Evolutionary conservation across 2,113 vertebrate species (phyloP).

Genomic region (Percina caprodes): DNA sequence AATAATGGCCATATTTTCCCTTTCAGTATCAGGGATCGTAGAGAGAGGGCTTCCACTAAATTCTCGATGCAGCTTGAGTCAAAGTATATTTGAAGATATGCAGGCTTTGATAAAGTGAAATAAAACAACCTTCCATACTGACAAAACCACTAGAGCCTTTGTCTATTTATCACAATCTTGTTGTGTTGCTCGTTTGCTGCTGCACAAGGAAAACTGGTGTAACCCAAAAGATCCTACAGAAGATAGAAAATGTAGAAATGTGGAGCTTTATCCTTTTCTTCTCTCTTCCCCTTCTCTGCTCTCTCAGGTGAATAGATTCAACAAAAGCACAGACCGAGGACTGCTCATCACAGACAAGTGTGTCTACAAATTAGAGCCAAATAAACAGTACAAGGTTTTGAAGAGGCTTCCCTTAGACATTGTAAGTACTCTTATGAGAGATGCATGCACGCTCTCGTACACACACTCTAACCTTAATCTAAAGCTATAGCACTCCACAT

Average conservation of each 20-base stretch:
- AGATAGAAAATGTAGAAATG: conserved; percentile 7
- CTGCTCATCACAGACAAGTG: conserved; percentile 91
- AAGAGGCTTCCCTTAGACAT: conserved; percentile 84
- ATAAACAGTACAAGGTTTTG: conserved; percentile 88
- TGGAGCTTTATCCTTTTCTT: background rate
- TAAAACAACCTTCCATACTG: conserved; percentile 10
- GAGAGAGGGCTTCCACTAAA: conserved; percentile 21
- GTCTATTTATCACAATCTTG: background rate
- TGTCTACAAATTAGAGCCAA: conserved; percentile 92
- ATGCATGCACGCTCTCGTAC: background rate
- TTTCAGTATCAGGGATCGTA: conserved; percentile 35
- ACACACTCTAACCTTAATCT: conserved; percentile 1
- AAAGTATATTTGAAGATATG: conserved; percentile 5
- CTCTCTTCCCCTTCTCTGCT: background rate
- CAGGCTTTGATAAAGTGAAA: conserved; percentile 18
- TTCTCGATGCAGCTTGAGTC: conserved; percentile 9
- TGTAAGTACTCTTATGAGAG: conserved; percentile 77
- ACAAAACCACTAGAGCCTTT: conserved; percentile 24
- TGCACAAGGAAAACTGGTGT: conserved; percentile 6
- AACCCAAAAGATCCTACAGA: background rate
- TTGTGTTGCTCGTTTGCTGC: conserved; percentile 7
- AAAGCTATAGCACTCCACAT: background rate
- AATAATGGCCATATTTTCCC: conserved; percentile 18
- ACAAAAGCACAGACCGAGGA: conserved; percentile 89
- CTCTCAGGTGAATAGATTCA: conserved; percentile 90